Percentiles rank a stretch among this genome's conserved stretches.
phyloP scores from a whole-genome alignment of 2,888 invertebrate genomes.

The Eupelmus urozonus region DNA sequence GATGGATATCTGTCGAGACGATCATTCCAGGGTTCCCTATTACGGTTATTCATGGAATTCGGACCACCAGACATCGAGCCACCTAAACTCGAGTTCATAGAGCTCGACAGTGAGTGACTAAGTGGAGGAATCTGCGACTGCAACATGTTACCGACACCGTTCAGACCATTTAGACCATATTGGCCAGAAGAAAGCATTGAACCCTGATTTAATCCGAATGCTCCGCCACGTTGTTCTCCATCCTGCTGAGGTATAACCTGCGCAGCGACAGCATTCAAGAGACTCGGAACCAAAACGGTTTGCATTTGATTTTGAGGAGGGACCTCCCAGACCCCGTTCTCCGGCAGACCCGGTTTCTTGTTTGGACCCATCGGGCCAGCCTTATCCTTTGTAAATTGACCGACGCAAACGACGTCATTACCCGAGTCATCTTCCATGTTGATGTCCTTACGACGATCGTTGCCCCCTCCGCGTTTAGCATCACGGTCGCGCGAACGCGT shows the following conservation, averaged over 20 bases:
- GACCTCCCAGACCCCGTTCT: conserved; percentile 75
- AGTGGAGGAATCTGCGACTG: conserved; percentile 64
- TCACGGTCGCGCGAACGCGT: conserved; percentile 79
- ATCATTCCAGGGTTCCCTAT: conserved; percentile 65
- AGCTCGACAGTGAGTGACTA: conserved; percentile 58
- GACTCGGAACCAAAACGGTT: conserved; percentile 70
- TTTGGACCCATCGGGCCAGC: conserved; percentile 51
- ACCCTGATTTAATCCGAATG: conserved; percentile 65
- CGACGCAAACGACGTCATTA: conserved; percentile 74
- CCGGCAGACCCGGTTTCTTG: conserved; percentile 57
- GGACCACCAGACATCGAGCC: conserved; percentile 13
- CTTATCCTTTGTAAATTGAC: conserved; percentile 73
- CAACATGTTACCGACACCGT: conserved; percentile 70
- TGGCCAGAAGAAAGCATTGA: conserved; percentile 69
- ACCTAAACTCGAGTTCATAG: conserved; percentile 14
- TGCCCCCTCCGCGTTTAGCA: conserved; percentile 69
- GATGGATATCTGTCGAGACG: conserved; percentile 64
- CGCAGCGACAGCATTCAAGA: conserved; percentile 71
- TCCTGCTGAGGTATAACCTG: conserved; percentile 64
- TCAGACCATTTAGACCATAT: conserved; percentile 71
- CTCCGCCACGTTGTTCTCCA: conserved; percentile 39
- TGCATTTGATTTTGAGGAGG: conserved; percentile 75
- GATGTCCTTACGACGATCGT: conserved; percentile 65
- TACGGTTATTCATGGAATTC: conserved; percentile 41
- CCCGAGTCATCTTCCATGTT: conserved; percentile 68